phyloP scores from a whole-genome alignment of 2,113 vertebrate species.

The Myrmophylax atrothorax region DNA sequence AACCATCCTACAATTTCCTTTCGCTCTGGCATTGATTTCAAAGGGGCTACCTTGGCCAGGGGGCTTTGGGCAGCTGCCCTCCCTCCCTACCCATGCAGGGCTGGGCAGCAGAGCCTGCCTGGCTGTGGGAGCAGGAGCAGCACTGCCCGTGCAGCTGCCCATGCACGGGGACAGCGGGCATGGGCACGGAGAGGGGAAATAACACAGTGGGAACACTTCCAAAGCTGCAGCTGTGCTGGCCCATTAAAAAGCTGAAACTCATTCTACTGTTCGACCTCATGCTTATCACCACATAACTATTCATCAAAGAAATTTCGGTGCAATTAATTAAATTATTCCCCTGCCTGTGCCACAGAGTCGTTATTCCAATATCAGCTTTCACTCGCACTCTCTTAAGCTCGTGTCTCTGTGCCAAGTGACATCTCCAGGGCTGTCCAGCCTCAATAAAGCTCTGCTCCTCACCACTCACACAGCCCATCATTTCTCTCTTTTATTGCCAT shows the following conservation, averaged over 20 bases:
- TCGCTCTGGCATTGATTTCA: slow-evolving; percentile 79
- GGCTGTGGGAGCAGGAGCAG: background rate
- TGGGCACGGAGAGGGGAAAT: background rate
- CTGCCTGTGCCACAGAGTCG: slow-evolving; percentile 83
- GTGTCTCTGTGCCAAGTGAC: slow-evolving; percentile 88
- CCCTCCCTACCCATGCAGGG: background rate
- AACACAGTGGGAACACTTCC: slow-evolving; percentile 71
- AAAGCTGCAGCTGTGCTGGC: slow-evolving; percentile 84
- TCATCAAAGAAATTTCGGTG: slow-evolving; percentile 94
- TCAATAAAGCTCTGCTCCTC: slow-evolving; percentile 90
- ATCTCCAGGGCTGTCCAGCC: slow-evolving; percentile 86
- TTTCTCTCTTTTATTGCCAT: slow-evolving; percentile 98
- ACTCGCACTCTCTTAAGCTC: slow-evolving; percentile 83
- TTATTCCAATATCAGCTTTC: slow-evolving; percentile 91
- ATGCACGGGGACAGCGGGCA: background rate
- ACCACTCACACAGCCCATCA: slow-evolving; percentile 87
- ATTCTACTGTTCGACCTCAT: slow-evolving; percentile 82
- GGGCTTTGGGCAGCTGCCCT: slow-evolving; percentile 49
- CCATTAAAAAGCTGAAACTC: slow-evolving; percentile 85
- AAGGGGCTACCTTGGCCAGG: slow-evolving; percentile 64
- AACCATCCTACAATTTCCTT: slow-evolving; percentile 71
- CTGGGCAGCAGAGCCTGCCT: background rate
- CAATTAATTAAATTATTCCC: slow-evolving; percentile 99
- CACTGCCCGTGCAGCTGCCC: background rate
- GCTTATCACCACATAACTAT: slow-evolving; percentile 92